Evolutionary conservation across 2,797 vertebrate species (phyloP).

Genomic region (Dryobates pubescens): DNA sequence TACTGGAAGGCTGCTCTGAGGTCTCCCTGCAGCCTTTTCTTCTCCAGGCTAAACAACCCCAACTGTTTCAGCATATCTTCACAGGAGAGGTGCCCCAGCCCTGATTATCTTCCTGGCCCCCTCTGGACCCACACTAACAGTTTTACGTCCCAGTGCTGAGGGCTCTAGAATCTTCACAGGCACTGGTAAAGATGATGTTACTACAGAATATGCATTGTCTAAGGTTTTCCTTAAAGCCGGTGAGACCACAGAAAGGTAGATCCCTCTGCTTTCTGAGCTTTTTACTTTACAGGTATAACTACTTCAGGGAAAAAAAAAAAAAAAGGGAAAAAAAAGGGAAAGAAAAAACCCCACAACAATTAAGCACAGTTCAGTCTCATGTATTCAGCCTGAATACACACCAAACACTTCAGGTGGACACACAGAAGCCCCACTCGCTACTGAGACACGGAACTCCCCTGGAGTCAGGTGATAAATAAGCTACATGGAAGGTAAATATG

Average conservation of each 20-base stretch:
- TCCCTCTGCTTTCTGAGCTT: not conserved
- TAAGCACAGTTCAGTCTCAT: not conserved
- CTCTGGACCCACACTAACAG: no score
- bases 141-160: no score
- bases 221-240: not conserved
- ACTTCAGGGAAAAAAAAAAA: rapidly evolving
- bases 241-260: not conserved
- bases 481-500: not conserved
- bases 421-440: not conserved
- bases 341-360: not conserved
- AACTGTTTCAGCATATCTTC: no score
- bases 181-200: not conserved
- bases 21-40: no score
- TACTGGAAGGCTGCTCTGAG: no score
- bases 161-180: not conserved
- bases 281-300: not conserved
- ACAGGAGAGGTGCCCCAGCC: no score
- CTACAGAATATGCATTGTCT: rapidly evolving
- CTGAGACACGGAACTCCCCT: not conserved
- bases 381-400: not conserved
- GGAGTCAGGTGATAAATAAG: not conserved
- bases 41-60: no score
- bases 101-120: no score
- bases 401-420: not conserved
- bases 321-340: no score